phyloP scores from a whole-genome alignment of 2,888 invertebrate species.

The Lochmaea capreae region DNA sequence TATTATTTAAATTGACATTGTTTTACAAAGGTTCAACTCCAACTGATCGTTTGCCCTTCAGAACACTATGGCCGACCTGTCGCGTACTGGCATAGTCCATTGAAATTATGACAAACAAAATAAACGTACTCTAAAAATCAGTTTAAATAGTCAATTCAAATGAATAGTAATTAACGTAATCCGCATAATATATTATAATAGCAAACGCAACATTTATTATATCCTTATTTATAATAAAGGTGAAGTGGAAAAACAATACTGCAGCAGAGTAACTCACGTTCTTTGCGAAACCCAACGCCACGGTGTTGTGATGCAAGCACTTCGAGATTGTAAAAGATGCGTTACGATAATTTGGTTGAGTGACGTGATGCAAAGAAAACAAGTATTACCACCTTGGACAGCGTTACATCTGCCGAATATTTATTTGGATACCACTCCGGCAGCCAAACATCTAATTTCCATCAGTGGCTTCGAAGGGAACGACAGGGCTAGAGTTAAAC shows the following conservation, averaged over 20 bases:
- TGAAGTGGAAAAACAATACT: constrained; percentile 87
- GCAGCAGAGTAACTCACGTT: constrained; percentile 90
- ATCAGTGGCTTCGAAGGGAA: constrained; percentile 91
- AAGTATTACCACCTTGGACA: constrained; percentile 92
- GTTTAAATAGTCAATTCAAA: no score
- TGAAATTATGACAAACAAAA: no score
- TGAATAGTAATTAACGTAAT: no score
- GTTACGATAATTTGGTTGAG: constrained; percentile 92
- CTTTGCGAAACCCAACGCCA: constrained; percentile 91
- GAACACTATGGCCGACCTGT: no score
- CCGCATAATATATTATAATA: no score
- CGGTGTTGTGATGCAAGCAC: constrained; percentile 88
- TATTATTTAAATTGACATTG: no score
- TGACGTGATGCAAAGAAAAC: constrained; percentile 87
- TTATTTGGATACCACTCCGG: constrained; percentile 75
- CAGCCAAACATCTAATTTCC: constrained; percentile 82
- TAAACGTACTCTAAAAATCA: no score
- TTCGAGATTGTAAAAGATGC: constrained; percentile 76
- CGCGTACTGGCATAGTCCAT: no score
- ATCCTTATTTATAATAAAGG: constrained; percentile 66
- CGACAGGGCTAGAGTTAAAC: constrained; percentile 83
- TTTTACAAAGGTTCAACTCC: no score
- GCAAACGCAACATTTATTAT: neutral
- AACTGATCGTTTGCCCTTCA: no score
- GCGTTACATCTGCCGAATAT: constrained; percentile 88